Evolutionary conservation across 2,113 vertebrate species (phyloP), one percentile per base, ranked within the genome.

Genomic region (Crotalus helleri): DNA sequence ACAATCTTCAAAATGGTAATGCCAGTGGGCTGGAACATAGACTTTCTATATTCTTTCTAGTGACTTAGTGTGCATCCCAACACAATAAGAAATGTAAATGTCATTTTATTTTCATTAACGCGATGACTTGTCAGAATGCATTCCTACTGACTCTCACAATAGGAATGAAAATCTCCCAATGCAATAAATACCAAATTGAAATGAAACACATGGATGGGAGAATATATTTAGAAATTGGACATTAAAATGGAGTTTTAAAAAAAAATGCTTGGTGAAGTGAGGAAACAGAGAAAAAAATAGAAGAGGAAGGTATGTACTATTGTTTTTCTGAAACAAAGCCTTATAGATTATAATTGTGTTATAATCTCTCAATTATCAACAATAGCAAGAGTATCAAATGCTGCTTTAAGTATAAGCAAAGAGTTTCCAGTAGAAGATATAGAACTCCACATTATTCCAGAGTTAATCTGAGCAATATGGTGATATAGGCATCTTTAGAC

Each of bases 151-250:
- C 92, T 64, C 44, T 85, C 44, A 44, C 57, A n/a, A 88, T 69
- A 69, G 64, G 64, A 69, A 69, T 69, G 29, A n/a, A 69, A 15
- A 29, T 87, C 91, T 23, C 24, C 87, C 92, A 91, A 44, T 89
- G 93, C 93, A 74, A 95, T 26, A 94, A 96, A 95, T 57, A 87
- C 59, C 85, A 87, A 13, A 44, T 88, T 46, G 92, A 89, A 94
- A 88, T 46, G 92, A 89, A 94, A 88, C 8, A 24, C 51, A 88
- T 49, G 26, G 59, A 91, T 33, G 39, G 0, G 17, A 94, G 51
- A 94, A 93, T 87, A 91, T 55, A 91, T 93, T 88, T 39, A 91
- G 91, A 94, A 91, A 46, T 88, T 29, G 61, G 59, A 93, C 49
- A 3, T 46, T 57, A 53, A 13, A 59, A 0, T 55, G 24, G 69